Evolutionary conservation across 2,888 invertebrate species (phyloP).

Genomic region (Torymus auratus): DNA sequence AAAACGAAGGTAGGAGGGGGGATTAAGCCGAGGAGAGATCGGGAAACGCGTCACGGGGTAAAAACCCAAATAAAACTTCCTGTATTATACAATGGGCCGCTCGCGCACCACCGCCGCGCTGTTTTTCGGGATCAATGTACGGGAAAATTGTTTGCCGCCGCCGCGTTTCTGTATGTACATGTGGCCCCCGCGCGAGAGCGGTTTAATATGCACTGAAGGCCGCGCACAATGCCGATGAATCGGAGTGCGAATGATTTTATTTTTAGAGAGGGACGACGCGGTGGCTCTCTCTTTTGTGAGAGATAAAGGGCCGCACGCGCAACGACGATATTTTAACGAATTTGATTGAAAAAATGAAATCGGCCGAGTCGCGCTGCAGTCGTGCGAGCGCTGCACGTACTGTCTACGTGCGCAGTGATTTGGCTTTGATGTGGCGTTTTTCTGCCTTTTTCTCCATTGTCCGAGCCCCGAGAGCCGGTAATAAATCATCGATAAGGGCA

Average conservation of each 20-base stretch:
- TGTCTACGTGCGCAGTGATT: background rate
- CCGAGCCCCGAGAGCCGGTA: too few relatives aligned
- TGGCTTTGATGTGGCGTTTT: too few relatives aligned
- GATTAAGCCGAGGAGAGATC: background rate
- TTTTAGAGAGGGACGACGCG: constrained; percentile 27
- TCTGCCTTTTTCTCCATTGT: too few relatives aligned
- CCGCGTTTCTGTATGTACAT: background rate
- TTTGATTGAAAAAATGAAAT: constrained; percentile 41
- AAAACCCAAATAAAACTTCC: constrained; percentile 38
- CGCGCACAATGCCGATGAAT: constrained; percentile 44
- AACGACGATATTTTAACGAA: constrained; percentile 44
- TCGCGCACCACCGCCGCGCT: constrained; percentile 2
- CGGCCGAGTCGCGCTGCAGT: background rate
- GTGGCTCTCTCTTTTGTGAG: too few relatives aligned
- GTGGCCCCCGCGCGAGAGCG: background rate
- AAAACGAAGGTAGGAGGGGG: constrained; percentile 11
- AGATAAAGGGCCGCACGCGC: too few relatives aligned
- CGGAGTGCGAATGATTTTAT: constrained; percentile 48
- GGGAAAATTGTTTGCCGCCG: constrained; percentile 52
- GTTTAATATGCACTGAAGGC: constrained; percentile 45
- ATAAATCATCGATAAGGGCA: too few relatives aligned
- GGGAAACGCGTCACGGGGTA: constrained; percentile 28
- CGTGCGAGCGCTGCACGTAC: too few relatives aligned
- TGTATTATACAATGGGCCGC: constrained; percentile 32
- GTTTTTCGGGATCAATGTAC: constrained; percentile 56